Conservation (phyloP, 2,113 vertebrate genomes). For the Nerophis lumbriciformis region DNA sequence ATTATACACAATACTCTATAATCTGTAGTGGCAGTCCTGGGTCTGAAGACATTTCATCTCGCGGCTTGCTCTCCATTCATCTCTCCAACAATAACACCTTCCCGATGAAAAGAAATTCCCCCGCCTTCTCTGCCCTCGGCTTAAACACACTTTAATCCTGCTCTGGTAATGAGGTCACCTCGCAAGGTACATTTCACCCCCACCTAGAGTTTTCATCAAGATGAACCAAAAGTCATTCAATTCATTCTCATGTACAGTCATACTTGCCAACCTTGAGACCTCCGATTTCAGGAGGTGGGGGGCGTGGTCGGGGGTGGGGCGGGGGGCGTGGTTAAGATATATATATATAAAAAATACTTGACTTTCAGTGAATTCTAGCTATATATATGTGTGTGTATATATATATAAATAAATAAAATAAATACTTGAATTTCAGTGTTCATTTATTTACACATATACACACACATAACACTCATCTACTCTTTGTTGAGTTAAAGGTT, state of each 20-base stretch:
- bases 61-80: slow-evolving; percentile 50
- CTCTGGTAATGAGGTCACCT: slow-evolving; percentile 76
- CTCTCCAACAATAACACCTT: slow-evolving; percentile 84
- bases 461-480: too few relatives aligned
- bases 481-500: too few relatives aligned
- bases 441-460: too few relatives aligned
- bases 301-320: too few relatives aligned
- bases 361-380: too few relatives aligned
- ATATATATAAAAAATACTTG: too few relatives aligned
- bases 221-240: slow-evolving; percentile 1
- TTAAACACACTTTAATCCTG: slow-evolving; percentile 70
- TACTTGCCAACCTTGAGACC: too few relatives aligned
- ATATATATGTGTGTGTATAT: too few relatives aligned
- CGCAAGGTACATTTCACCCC: slow-evolving; percentile 68
- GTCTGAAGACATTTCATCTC: slow-evolving; percentile 65
- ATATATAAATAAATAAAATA: too few relatives aligned
- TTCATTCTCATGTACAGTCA: background rate
- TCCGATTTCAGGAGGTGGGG: too few relatives aligned
- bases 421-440: too few relatives aligned
- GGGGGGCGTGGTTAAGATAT: too few relatives aligned
- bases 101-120: slow-evolving; percentile 78
- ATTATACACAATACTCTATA: slow-evolving; percentile 59
- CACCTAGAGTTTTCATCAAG: background rate
- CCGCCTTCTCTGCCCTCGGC: slow-evolving; percentile 61
- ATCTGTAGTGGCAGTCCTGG: slow-evolving; percentile 54